Evolutionary conservation across 2,113 vertebrate genomes (phyloP).

Genomic region (Tylochromis polylepis): DNA sequence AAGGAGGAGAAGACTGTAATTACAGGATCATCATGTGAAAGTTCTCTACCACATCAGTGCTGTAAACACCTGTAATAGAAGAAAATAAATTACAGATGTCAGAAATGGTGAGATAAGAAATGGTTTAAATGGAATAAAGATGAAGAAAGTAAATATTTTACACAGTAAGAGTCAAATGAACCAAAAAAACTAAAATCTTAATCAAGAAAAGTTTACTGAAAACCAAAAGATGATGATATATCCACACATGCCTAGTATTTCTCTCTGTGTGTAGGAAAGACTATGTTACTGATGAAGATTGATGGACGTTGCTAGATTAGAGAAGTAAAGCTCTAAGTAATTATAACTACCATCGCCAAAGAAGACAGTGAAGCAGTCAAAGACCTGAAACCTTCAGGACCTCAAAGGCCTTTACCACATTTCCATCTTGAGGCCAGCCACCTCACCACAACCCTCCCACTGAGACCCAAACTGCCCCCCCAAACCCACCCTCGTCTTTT

Average conservation of each 20-base stretch:
- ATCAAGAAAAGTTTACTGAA: neutral
- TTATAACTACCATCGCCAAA: constrained; percentile 23
- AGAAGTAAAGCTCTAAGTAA: constrained; percentile 28
- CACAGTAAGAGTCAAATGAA: neutral
- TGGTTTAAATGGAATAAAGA: neutral
- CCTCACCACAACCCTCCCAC: constrained; percentile 38
- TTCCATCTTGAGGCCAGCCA: constrained; percentile 10
- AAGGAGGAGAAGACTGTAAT: neutral
- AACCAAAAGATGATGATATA: neutral
- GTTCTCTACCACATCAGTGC: neutral
- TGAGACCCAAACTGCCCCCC: constrained; percentile 35
- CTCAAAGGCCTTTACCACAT: constrained; percentile 33
- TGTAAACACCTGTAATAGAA: neutral
- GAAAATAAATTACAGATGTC: neutral
- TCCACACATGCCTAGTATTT: neutral
- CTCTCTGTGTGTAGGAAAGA: neutral
- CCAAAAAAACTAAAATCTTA: neutral
- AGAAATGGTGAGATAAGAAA: neutral
- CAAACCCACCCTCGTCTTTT: constrained; percentile 38
- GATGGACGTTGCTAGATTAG: constrained; percentile 14
- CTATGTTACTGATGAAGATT: constrained; percentile 27
- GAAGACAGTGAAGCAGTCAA: constrained; percentile 31
- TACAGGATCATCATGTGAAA: neutral
- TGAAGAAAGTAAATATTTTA: neutral
- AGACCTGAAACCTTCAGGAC: constrained; percentile 30